Percentiles rank a stretch among this genome's conserved stretches.
Conservation (phyloP, 2,888 invertebrate species). For the Atrina japonica region DNA sequence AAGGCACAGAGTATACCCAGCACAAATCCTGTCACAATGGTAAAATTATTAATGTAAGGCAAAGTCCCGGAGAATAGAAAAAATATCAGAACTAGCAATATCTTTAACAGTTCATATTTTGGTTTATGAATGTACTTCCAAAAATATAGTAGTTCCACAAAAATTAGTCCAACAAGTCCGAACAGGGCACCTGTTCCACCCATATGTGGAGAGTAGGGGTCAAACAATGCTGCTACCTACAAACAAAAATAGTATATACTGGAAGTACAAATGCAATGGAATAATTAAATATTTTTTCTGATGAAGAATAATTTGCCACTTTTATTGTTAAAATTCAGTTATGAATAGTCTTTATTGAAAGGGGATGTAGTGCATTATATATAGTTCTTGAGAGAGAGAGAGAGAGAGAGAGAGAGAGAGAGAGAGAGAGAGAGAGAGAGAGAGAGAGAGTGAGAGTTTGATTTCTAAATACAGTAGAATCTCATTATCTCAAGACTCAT, state of each 20-base stretch:
- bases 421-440: too few species aligned
- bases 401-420: too few species aligned
- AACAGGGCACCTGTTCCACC: slow-evolving; percentile 66
- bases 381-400: too few species aligned
- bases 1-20: slow-evolving; percentile 63
- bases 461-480: too few species aligned
- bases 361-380: too few species aligned
- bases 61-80: slow-evolving; percentile 63
- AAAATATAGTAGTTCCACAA: slow-evolving; percentile 68
- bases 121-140: slow-evolving; percentile 65
- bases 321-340: background rate
- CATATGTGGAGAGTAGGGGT: slow-evolving; percentile 62
- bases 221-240: slow-evolving; percentile 62
- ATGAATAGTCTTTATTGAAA: too few species aligned
- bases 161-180: slow-evolving; percentile 64
- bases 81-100: slow-evolving; percentile 46
- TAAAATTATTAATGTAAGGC: slow-evolving; percentile 63
- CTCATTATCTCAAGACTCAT: too few species aligned
- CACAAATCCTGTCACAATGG: slow-evolving; percentile 60
- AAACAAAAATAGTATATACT: too few species aligned
- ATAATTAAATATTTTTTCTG: too few species aligned
- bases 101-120: slow-evolving; percentile 53
- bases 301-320: background rate
- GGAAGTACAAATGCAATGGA: too few species aligned
- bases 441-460: too few species aligned